phyloP scores from a whole-genome alignment of 2,113 vertebrate genomes.

The Rhadina sibilatrix region DNA sequence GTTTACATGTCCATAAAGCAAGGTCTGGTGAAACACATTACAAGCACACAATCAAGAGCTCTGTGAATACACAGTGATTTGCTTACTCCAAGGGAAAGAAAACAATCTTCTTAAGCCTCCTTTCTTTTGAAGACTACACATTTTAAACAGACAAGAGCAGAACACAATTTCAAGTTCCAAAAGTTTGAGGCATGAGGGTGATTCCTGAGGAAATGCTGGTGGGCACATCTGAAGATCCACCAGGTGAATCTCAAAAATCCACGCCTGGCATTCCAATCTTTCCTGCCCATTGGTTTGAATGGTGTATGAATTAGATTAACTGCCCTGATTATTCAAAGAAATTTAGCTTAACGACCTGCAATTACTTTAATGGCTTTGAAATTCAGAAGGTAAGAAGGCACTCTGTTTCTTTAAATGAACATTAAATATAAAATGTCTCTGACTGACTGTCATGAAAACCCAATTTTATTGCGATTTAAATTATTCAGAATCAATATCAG shows the following conservation, averaged over 20 bases:
- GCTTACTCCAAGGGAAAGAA: neutral
- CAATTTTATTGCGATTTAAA: slow-evolving; percentile 79
- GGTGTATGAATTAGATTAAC: slow-evolving; percentile 68
- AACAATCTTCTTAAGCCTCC: neutral
- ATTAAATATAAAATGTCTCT: slow-evolving; percentile 78
- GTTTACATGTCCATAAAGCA: neutral
- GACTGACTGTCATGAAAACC: slow-evolving; percentile 75
- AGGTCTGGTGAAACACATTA: neutral
- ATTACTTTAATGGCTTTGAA: slow-evolving; percentile 76
- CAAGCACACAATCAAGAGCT: neutral
- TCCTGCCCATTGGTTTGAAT: slow-evolving; percentile 37
- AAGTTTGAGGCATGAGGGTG: neutral
- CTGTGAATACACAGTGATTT: neutral
- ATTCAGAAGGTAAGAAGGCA: slow-evolving; percentile 75
- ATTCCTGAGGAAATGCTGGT: neutral
- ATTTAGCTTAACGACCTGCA: slow-evolving; percentile 74
- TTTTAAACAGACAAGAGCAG: neutral
- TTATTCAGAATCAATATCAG: slow-evolving; percentile 80
- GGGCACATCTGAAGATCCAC: neutral
- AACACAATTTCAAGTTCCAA: neutral
- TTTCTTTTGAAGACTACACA: neutral
- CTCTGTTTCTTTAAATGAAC: slow-evolving; percentile 71
- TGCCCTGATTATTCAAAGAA: slow-evolving; percentile 69
- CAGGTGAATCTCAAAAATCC: neutral
- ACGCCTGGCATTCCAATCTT: neutral